These are phyloP conservation scores for Cosmopolites sordidus DNA, from an alignment of 2,888 invertebrate species.

Conservation along the genomic window DNA sequence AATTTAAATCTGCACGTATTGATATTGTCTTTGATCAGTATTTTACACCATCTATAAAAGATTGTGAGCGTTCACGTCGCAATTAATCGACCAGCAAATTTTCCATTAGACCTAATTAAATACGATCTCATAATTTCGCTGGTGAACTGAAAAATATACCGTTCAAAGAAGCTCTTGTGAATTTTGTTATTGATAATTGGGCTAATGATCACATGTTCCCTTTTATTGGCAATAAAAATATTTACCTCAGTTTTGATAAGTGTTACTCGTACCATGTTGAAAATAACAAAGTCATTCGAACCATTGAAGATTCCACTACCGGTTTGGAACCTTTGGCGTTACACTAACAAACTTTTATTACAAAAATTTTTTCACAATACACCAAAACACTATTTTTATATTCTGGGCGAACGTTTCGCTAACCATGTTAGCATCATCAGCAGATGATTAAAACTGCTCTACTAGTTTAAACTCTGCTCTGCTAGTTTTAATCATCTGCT, in stretches of 20 bases:
- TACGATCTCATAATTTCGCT: constrained; percentile 5
- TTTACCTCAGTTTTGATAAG: constrained; percentile 5
- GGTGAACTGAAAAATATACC: constrained; percentile 6
- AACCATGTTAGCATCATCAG: too few species aligned
- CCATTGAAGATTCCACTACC: too few species aligned
- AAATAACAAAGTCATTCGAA: constrained; percentile 8
- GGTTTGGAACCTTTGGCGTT: too few species aligned
- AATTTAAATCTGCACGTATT: not conserved
- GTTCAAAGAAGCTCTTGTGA: constrained; percentile 5
- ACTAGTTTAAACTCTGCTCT: too few species aligned
- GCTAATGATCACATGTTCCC: constrained; percentile 6
- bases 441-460: too few species aligned
- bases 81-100: not conserved
- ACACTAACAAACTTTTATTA: too few species aligned
- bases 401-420: too few species aligned
- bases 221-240: constrained; percentile 10
- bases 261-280: constrained; percentile 5
- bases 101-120: constrained; percentile 3
- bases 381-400: too few species aligned
- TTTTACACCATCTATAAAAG: not conserved
- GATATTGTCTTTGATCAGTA: constrained; percentile 3
- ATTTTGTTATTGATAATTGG: constrained; percentile 14
- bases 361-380: too few species aligned
- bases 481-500: too few species aligned
- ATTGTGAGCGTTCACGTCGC: not conserved